Percentiles rank a stretch among this genome's conserved stretches.
These are phyloP conservation scores for Aurelia coerulea DNA, from an alignment of 30 jellyfish, hydroid and myxozoan genomes.

Conservation along the genomic window DNA sequence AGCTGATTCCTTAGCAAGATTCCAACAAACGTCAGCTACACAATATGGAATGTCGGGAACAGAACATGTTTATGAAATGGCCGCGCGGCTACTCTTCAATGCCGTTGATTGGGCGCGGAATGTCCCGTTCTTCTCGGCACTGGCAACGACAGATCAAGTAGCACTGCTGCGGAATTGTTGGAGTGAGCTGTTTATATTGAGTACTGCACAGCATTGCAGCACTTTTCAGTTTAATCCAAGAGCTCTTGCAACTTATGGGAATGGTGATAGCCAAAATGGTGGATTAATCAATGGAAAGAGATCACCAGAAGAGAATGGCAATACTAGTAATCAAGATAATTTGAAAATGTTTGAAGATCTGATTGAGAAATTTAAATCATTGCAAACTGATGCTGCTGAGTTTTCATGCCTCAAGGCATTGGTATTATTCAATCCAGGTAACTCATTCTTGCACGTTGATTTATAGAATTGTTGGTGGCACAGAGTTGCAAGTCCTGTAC, in stretches of 20 bases:
- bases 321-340: conserved; percentile 60
- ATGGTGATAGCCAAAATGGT: conserved; percentile 34
- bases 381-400: conserved; percentile 98
- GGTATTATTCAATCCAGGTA: conserved; percentile 97
- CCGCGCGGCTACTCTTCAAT: conserved; percentile 76
- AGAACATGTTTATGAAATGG: conserved; percentile 86
- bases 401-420: conserved; percentile 96
- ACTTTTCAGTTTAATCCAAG: conserved; percentile 84
- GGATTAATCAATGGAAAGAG: conserved; percentile 61
- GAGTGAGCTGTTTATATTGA: conserved; percentile 95
- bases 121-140: conserved; percentile 97
- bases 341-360: conserved; percentile 92
- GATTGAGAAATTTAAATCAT: conserved; percentile 86
- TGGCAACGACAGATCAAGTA: conserved; percentile 92
- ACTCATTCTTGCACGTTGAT: not conserved
- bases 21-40: conserved; percentile 72
- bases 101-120: conserved; percentile 98
- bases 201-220: conserved; percentile 95
- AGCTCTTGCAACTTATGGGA: conserved; percentile 68
- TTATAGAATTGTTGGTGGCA: not conserved
- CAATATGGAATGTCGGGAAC: conserved; percentile 72
- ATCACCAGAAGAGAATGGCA: conserved; percentile 78
- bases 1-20: conserved; percentile 86
- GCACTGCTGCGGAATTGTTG: conserved; percentile 93
- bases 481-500: not conserved